Conservation (phyloP, 2,113 vertebrate genomes). For the Vulpes ferrilata region DNA sequence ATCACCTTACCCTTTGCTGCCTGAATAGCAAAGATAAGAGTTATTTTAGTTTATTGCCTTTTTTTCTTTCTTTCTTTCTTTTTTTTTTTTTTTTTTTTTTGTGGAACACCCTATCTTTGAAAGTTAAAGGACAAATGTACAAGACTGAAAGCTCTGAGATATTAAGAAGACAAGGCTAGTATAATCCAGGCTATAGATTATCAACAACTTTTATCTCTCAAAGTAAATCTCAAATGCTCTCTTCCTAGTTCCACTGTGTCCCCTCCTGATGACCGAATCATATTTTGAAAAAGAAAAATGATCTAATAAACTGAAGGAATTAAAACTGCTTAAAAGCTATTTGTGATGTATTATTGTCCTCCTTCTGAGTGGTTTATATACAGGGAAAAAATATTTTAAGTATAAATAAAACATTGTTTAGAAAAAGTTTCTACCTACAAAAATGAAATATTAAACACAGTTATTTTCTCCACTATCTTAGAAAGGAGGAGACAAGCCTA, state of each 20-base stretch:
- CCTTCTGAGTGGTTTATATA: neutral
- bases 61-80: accelerated
- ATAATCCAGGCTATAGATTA: neutral
- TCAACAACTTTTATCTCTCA: neutral
- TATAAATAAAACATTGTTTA: neutral
- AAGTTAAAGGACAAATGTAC: neutral
- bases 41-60: neutral
- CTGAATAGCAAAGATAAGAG: neutral
- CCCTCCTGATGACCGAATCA: neutral
- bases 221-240: neutral
- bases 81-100: neutral
- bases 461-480: neutral
- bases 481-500: neutral
- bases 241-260: neutral
- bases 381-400: neutral
- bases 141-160: neutral
- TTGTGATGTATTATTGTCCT: neutral
- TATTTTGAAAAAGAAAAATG: neutral
- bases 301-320: neutral
- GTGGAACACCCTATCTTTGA: neutral
- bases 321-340: neutral
- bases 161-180: neutral
- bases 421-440: conserved; percentile 28
- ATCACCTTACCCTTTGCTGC: neutral
- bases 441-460: neutral